Base-by-base conservation (phyloP, 2,888 invertebrate genomes). In the Eupeodes luniger region DNA sequence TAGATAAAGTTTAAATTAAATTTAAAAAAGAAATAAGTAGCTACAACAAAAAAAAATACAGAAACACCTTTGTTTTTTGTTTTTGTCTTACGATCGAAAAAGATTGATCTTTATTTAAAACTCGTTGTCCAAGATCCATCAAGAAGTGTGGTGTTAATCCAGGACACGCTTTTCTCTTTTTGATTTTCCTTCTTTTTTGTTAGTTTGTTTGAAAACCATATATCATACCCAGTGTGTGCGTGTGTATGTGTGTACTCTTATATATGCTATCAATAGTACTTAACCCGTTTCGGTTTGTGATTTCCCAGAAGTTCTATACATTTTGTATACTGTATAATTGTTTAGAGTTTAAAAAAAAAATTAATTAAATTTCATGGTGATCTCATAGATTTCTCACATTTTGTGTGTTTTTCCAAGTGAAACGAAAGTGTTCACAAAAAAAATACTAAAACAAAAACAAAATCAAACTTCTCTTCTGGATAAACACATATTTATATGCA, bases 311-410 rank as follows among this genome's bases (percentile, higher is more conserved):
- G 53, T 64, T 82, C 55, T 62, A 77, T 69, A 55, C 16, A 19
- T 66, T 61, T 59, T 11, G 34, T 49, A 27, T 27, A 27, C 27
- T 3, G 3, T 27, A 27, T 2, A 27, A 19, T 27, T 72, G 57
- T 59, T 62, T 27, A 27, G 27, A 66, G 44, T 47, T 7, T 19
- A 47, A 19, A 49, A 47, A 66, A 64, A 64, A 36, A 66, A 49
- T 47, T 40, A 67, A 62, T 81, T 69, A 47, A 81, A 69, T 75
- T 76, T 16, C 49, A 34, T 34, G 62, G 64, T 84, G 84, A 84
- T 75, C 79, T 84, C 84, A 84, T 84, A 67, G 70, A 44, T 76
- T 81, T 81, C 55, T 74, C 82, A 72, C 53, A 84, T 47, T 79
- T 53, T 67, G 27, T 75, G 40, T 84, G 76, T 34, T 66, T 75